phyloP scores from a whole-genome alignment of 2,888 invertebrate genomes.

The Timema podura region DNA sequence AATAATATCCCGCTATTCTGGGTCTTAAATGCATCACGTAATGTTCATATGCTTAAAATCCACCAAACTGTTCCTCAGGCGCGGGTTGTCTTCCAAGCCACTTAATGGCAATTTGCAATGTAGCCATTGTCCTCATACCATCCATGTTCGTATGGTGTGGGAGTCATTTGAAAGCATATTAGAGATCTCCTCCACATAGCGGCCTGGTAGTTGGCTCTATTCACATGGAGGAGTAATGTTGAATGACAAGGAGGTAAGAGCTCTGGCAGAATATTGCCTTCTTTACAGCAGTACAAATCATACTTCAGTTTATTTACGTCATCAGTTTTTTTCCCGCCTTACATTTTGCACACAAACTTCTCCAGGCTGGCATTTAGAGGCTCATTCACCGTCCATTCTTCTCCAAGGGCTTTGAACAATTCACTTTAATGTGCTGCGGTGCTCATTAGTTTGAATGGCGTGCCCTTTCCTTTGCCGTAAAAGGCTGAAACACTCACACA shows the following conservation, averaged over 20 bases:
- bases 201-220: constrained; percentile 10
- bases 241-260: not conserved
- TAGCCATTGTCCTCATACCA: constrained; percentile 1
- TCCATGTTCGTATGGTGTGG: constrained; percentile 8
- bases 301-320: not conserved
- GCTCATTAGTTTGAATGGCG: constrained; percentile 1
- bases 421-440: not conserved
- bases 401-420: not conserved
- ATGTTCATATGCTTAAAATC: too few species aligned
- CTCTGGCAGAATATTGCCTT: not conserved
- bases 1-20: too few species aligned
- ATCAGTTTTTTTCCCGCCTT: not conserved
- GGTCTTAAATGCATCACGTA: too few species aligned
- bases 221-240: constrained; percentile 3
- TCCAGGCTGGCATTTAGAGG: constrained; percentile 6
- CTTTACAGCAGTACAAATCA: constrained; percentile 12
- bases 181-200: constrained; percentile 8
- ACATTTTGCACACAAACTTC: constrained; percentile 3
- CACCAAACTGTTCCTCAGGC: not conserved
- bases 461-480: not conserved
- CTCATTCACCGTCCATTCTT: constrained; percentile 1
- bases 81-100: constrained; percentile 7
- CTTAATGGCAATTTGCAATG: not conserved
- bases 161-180: not conserved
- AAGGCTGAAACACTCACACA: not conserved